These are phyloP conservation scores for Pararge aegeria DNA, from an alignment of 1,140 invertebrate species.

Conservation along the genomic window DNA sequence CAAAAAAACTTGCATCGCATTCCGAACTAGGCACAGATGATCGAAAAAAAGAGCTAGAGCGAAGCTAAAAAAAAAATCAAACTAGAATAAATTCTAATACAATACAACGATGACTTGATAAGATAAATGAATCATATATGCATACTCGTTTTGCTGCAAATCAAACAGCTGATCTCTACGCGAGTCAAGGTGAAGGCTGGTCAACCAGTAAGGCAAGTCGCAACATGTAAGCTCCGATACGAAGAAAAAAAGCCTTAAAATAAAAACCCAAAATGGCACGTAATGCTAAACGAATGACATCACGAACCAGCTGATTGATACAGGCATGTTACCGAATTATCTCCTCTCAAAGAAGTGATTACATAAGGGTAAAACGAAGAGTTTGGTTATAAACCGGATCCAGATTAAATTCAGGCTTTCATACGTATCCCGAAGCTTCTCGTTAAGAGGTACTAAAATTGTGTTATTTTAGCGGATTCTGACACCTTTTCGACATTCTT, in stretches of 20 bases:
- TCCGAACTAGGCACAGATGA: constrained; percentile 38
- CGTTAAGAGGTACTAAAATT: no score
- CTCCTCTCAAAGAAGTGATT: constrained; percentile 11
- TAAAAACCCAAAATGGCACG: constrained; percentile 31
- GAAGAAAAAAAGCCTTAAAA: constrained; percentile 25
- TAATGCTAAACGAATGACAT: constrained; percentile 51
- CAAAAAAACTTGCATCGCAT: constrained; percentile 43
- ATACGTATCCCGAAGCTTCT: neutral
- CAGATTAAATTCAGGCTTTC: neutral
- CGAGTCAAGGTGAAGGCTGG: constrained; percentile 48
- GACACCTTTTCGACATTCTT: no score
- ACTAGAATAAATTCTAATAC: constrained; percentile 27
- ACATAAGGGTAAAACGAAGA: constrained; percentile 13
- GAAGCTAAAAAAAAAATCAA: constrained; percentile 33
- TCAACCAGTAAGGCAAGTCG: constrained; percentile 47
- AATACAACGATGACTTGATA: constrained; percentile 55
- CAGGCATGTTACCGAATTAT: constrained; percentile 23
- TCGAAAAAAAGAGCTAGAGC: constrained; percentile 31
- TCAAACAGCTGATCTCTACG: constrained; percentile 51
- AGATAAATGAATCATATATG: constrained; percentile 61
- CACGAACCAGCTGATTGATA: constrained; percentile 51
- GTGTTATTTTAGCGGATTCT: no score
- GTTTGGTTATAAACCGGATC: neutral
- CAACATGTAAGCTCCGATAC: constrained; percentile 42
- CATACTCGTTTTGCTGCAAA: constrained; percentile 50